A percentile compares a stretch with the other conserved stretches of the same genome.
phyloP scores from a whole-genome alignment of 1,140 invertebrate species.

The Conus betulinus region DNA sequence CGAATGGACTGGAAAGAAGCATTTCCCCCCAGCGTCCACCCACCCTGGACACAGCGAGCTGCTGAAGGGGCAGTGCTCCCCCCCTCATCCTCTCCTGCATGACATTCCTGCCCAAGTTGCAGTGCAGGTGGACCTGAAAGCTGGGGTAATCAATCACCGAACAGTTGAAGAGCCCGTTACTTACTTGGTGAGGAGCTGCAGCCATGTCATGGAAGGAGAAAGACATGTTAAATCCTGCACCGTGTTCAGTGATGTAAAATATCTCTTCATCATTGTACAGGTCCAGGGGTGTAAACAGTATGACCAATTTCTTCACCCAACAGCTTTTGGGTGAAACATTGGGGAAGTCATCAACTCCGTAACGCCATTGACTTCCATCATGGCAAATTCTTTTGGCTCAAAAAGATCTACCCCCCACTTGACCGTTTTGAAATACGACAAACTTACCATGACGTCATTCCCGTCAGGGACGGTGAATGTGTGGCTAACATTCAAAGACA shows the following conservation, averaged over 20 bases:
- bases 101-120: slow-evolving; percentile 11
- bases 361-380: too few relatives aligned
- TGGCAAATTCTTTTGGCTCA: too few relatives aligned
- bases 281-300: too few relatives aligned
- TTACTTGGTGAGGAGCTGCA: background rate
- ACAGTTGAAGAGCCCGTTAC: background rate
- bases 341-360: too few relatives aligned
- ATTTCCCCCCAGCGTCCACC: background rate
- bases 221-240: background rate
- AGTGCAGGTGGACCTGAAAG: slow-evolving; percentile 5
- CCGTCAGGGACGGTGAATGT: background rate
- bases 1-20: background rate
- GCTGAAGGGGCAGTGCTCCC: slow-evolving; percentile 15
- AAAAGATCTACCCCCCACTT: too few relatives aligned
- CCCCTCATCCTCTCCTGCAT: background rate
- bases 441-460: background rate
- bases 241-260: background rate
- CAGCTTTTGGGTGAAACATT: too few relatives aligned
- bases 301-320: too few relatives aligned
- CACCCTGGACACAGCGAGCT: background rate
- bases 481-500: background rate
- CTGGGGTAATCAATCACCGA: slow-evolving; percentile 4
- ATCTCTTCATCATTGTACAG: too few relatives aligned
- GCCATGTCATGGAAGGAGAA: background rate
- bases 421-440: background rate